phyloP scores from a whole-genome alignment of 2,113 vertebrate species.

The human region GRCh38 chr5:120319501-120320000 shows the following conservation, averaged over 20 bases:
- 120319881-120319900: neutral
- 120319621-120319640: neutral
- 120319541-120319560: neutral
- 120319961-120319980: neutral
- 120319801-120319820: neutral
- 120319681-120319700: neutral
- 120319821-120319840: neutral
- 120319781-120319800: neutral
- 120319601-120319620: neutral
- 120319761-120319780: neutral
- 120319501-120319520: neutral
- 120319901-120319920: slow-evolving; percentile 1
- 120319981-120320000: slow-evolving; percentile 13
- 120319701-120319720: neutral
- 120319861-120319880: neutral
- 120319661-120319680: neutral
- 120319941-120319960: slow-evolving; percentile 50
- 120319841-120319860: neutral
- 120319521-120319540: neutral
- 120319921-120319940: slow-evolving; percentile 16
- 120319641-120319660: neutral
- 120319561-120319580: neutral
- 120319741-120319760: neutral
- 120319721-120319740: neutral
- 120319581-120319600: neutral